Base-by-base conservation (phyloP, 2,113 vertebrate species). In the Osmerus mordax region DNA sequence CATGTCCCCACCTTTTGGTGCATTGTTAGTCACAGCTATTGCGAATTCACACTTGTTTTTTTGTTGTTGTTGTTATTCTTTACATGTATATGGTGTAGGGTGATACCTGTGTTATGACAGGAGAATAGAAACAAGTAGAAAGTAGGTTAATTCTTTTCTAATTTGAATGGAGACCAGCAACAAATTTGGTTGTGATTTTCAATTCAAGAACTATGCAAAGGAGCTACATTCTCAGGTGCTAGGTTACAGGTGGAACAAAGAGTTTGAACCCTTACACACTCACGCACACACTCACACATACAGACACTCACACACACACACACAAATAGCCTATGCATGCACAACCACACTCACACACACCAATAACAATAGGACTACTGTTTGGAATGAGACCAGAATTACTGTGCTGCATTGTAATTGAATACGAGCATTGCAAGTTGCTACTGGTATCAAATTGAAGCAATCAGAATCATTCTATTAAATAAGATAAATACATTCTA, bases 401-500 rank as follows among this genome's bases (percentile, higher is more conserved):
- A 74, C 71, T 71, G 6, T 66, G 69, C 54, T 67, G 53, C 7
- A 18, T 28, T 32, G 71, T 63, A 65, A 62, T 65, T 12, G 29
- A 47, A 60, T 73, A 73, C 0, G 8, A 19, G 11, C n/a, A n/a
- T 9, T 36, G 7, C 62, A 65, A 8, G 18, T 18, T 41, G 63
- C 55, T 69, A 64, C 41, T 51, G 52, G 61, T 19, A 67, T 76
- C 56, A 73, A 75, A 75, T 75, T 28, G 65, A 72, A 72, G 76
- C 69, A 78, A 70, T 82, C 55, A 70, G 76, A 54, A 79, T 84
- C 79, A 21, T 21, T 72, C 80, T 73, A 83, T 79, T 76, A 65
- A 81, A 76, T 78, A 67, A 3, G 47, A 81, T 76, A 81, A 83
- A 87, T 85, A 71, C 74, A 78, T 70, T 77, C 80, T 72, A 36